Evolutionary conservation across 92 coral and sea anemone genomes (phyloP).

Genomic region (Porites cylindrica): DNA sequence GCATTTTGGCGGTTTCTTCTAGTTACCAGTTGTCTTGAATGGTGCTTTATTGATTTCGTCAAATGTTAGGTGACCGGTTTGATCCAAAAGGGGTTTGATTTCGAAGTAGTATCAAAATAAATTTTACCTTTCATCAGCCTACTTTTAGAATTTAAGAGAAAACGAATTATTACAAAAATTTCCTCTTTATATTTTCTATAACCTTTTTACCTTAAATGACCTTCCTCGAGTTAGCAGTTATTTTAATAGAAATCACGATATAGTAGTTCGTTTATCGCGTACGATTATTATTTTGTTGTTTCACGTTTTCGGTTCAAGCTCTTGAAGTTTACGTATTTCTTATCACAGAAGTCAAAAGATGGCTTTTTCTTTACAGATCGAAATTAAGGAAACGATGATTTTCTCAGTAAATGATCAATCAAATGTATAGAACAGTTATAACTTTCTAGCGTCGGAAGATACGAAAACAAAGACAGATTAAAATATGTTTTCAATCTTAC

Average conservation of each 20-base stretch:
- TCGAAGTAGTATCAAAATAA: background rate
- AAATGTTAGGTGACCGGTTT: constrained; percentile 26
- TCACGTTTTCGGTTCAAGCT: background rate
- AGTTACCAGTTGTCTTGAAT: constrained; percentile 37
- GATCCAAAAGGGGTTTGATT: constrained; percentile 23
- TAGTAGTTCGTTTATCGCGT: too few species aligned
- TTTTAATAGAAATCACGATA: too few species aligned
- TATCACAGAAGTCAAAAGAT: background rate
- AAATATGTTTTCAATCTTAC: constrained; percentile 14
- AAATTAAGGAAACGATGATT: background rate
- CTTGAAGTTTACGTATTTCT: background rate
- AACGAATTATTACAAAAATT: background rate
- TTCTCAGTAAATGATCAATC: constrained; percentile 4
- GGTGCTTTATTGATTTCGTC: constrained; percentile 54
- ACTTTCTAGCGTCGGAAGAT: background rate
- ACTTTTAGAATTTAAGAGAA: background rate
- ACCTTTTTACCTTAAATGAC: background rate
- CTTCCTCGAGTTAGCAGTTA: background rate
- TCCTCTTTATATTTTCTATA: background rate
- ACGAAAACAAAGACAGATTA: background rate
- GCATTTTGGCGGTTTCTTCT: constrained; percentile 5
- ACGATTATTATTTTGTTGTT: background rate
- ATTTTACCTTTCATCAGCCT: constrained; percentile 12
- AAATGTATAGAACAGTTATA: background rate
- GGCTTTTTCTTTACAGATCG: background rate